Base-by-base conservation (phyloP, 2,888 invertebrate species). In the Willowsia nigromaculata region DNA sequence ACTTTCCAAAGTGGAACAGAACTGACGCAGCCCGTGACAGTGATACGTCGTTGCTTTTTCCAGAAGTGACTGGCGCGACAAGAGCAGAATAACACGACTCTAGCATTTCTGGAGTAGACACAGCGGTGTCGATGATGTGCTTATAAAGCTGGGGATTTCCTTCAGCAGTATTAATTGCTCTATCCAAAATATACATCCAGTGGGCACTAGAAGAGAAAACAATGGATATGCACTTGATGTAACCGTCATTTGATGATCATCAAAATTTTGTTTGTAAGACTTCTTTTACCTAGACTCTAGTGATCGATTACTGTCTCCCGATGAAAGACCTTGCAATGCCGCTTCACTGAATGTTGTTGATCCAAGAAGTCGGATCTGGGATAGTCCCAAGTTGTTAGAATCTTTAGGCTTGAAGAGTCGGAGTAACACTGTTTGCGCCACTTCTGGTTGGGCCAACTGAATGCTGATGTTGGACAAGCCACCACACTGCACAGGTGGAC, bases 401-500 rank as follows among this genome's bases (percentile, higher is more conserved):
- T 98, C 98, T 47, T 97, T 95, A 0, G 98, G 98, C 93, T 97
- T 97, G 94, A 97, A 97, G 27, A 96, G 94, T 40, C 96, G 94
- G 9, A 97, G 94, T 83, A 97, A 96, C 87, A 98, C 96, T 59
- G 96, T 96, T 89, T 97, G 97, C 59, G 97, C 97, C 18, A 98
- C 97, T 94, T 98, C 96, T 1, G 98, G 97, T 90, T 96, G 96
- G 1, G 97, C 96, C 18, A 98, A 95, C 93, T 96, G 97, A 27
- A 98, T 95, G 81, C 97, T 96, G 93, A 98, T 98, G 94, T 96
- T 97, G 0, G 97, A 97, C 94, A 97, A 96, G 88, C 98, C 98
- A 90, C 97, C 96, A 2, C 98, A 98, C 91, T 96, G 96, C 94
- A 97, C 95, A 0, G 98, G 98, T 27, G 97, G 96, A 91, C 97